phyloP scores from a whole-genome alignment of 2,888 invertebrate species.

The Netelia melanura region DNA sequence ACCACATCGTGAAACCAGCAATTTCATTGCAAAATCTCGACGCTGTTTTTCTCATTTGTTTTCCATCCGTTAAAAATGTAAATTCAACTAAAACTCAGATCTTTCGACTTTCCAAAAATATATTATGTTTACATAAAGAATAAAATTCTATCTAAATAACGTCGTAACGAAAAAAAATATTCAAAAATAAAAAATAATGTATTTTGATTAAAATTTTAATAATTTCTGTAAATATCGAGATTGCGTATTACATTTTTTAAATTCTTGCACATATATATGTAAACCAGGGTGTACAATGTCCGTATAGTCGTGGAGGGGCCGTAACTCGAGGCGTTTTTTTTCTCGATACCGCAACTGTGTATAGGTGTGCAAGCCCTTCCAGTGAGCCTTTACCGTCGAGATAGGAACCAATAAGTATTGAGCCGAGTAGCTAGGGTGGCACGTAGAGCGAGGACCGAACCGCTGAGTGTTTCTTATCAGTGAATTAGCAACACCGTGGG shows the following conservation, averaged over 20 bases:
- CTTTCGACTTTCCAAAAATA: no score
- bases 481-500: constrained; percentile 79
- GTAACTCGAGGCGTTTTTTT: constrained; percentile 59
- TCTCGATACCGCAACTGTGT: constrained; percentile 69
- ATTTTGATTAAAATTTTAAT: no score
- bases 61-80: constrained; percentile 23
- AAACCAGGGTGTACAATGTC: background rate
- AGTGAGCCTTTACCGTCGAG: constrained; percentile 71
- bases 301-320: background rate
- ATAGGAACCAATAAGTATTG: constrained; percentile 81
- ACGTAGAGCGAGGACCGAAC: constrained; percentile 67
- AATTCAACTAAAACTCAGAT: no score
- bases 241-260: no score
- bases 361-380: constrained; percentile 10
- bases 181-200: no score
- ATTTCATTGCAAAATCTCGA: constrained; percentile 45
- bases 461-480: constrained; percentile 82
- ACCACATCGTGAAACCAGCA: constrained; percentile 45
- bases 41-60: constrained; percentile 25
- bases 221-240: no score
- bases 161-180: no score
- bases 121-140: no score
- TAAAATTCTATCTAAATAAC: no score
- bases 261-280: no score
- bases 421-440: constrained; percentile 63